Evolutionary conservation across 2,113 vertebrate genomes (phyloP).

Genomic region (Centrocercus urophasianus): DNA sequence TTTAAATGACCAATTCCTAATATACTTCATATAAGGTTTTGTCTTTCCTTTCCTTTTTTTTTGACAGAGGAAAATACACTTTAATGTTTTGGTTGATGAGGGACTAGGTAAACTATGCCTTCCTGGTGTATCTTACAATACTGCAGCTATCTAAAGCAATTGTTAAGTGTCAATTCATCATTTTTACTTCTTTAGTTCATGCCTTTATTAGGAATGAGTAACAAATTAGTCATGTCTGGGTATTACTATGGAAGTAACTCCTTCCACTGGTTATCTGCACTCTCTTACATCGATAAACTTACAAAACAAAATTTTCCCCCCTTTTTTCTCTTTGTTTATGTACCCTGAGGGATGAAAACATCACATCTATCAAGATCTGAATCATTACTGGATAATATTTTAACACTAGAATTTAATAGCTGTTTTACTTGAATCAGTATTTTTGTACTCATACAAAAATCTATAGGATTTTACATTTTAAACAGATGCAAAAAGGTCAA

Average conservation of each 20-base stretch:
- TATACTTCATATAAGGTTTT: not conserved
- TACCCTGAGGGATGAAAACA: not conserved
- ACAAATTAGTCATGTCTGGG: not conserved
- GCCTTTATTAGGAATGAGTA: not conserved
- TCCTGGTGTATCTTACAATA: not conserved
- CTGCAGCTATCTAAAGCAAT: not conserved
- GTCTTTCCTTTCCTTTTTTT: not conserved
- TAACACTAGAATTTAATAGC: not conserved
- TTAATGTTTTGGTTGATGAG: not conserved
- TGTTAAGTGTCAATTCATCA: not conserved
- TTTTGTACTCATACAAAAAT: not conserved
- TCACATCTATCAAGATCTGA: not conserved
- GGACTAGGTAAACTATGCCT: not conserved
- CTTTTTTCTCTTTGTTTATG: not conserved
- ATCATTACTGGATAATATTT: not conserved
- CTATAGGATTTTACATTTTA: not conserved
- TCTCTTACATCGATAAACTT: not conserved
- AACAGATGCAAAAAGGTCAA: not conserved
- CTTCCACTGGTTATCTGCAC: not conserved
- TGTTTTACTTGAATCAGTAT: conserved; percentile 1
- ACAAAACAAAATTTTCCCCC: not conserved
- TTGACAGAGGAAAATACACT: not conserved
- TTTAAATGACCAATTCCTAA: not conserved
- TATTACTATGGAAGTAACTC: not conserved
- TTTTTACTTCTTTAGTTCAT: not conserved